phyloP scores from a whole-genome alignment of 2,888 invertebrate species.

The Polydrusus pterygomalis region DNA sequence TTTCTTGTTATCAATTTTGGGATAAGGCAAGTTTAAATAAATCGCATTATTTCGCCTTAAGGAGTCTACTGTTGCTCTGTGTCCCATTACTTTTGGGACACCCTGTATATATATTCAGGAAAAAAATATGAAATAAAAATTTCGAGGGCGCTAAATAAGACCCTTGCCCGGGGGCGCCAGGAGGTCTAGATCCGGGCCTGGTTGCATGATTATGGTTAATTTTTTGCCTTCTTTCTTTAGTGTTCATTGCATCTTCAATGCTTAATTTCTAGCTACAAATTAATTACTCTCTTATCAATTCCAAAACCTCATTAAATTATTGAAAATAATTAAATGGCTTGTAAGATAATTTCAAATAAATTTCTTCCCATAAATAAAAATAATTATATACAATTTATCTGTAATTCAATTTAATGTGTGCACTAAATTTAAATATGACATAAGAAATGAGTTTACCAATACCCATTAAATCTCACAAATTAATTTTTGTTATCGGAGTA shows the following conservation, averaged over 20 bases:
- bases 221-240: not conserved
- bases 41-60: too few relatives aligned
- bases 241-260: not conserved
- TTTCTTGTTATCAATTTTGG: too few relatives aligned
- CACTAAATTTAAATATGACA: constrained; percentile 54
- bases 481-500: constrained; percentile 37
- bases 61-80: too few relatives aligned
- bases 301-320: constrained; percentile 18
- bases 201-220: too few relatives aligned
- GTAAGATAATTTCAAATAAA: constrained; percentile 28
- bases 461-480: constrained; percentile 49
- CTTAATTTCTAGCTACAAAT: constrained; percentile 17
- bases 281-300: constrained; percentile 19
- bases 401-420: constrained; percentile 48
- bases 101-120: too few relatives aligned
- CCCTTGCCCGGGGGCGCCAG: too few relatives aligned
- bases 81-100: too few relatives aligned
- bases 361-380: constrained; percentile 42
- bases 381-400: constrained; percentile 44
- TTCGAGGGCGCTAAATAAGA: too few relatives aligned
- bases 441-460: constrained; percentile 49
- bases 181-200: too few relatives aligned
- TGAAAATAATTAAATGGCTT: constrained; percentile 32
- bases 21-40: too few relatives aligned
- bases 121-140: too few relatives aligned